Base-by-base conservation (phyloP, 1,140 invertebrate genomes). In the Lethocerus indicus region DNA sequence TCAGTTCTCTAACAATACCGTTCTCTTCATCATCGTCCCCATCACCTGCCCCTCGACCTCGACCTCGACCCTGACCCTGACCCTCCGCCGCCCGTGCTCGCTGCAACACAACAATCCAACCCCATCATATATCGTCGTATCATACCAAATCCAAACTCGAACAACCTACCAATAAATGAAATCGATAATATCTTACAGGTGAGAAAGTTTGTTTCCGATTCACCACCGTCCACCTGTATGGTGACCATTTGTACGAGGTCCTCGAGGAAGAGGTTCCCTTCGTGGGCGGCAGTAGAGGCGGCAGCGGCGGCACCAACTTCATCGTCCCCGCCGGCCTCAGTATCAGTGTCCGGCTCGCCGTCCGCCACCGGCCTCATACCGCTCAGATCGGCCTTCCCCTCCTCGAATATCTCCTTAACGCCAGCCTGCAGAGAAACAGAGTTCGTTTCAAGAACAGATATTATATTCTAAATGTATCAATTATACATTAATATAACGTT, bases 191-290 rank as follows among this genome's bases (percentile, higher is more conserved):
- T 36, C 25, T 53, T 59, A 69, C 67, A 62, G 47, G 63, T 55
- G 0, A 69, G 42, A 24, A 50, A 48, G 36, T 58, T 58, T 20
- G 45, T 25, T 24, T 35, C 27, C 7, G 49, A 29, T 35, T 32
- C 36, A 16, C 52, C 49, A 41, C 73, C 69, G 54, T 75, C 72
- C 3, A 76, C 69, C 18, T 71, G 65, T 0, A 77, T 65, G 13
- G 71, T 71, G 0, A 76, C 74, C 46, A 73, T 70, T 55, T 77
- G 74, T 1, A 74, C 73, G 50, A 77, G 57, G 58, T 76, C 74
- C 50, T 75, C 70, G 0, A 76, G 68, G 54, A 73, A 74, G 1
- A 75, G 58, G n/a, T n/a, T n/a, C n/a, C n/a, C n/a, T n/a, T n/a
- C n/a, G n/a, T n/a, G n/a, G n/a, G n/a, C n/a, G n/a, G n/a, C n/a